Conservation (phyloP, 2,888 invertebrate species). For the Nudaria mundana region DNA sequence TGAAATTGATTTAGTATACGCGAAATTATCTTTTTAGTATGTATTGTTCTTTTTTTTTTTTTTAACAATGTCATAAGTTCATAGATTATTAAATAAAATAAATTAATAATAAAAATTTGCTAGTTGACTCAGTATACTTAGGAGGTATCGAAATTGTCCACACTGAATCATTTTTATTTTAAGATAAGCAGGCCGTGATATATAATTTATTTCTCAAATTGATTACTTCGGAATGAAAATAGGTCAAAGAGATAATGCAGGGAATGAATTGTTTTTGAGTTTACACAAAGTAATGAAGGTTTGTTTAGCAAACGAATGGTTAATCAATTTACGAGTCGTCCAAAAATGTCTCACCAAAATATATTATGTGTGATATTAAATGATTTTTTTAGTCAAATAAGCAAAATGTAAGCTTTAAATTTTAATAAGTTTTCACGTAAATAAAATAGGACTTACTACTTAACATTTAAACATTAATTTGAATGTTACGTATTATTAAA, state of each 20-base stretch:
- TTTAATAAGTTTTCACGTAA: too few relatives aligned
- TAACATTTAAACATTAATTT: too few relatives aligned
- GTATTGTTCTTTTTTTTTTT: too few relatives aligned
- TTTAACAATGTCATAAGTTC: too few relatives aligned
- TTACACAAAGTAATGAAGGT: slow-evolving; percentile 31
- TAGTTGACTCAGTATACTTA: too few relatives aligned
- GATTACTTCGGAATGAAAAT: slow-evolving; percentile 32
- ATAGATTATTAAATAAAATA: too few relatives aligned
- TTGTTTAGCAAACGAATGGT: slow-evolving; percentile 29
- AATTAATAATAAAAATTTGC: too few relatives aligned
- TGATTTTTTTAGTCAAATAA: slow-evolving; percentile 12
- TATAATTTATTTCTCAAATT: slow-evolving; percentile 32
- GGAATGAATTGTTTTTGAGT: slow-evolving; percentile 38
- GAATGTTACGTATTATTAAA: too few relatives aligned
- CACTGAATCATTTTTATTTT: slow-evolving; percentile 4
- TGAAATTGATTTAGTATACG: too few relatives aligned
- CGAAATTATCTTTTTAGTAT: too few relatives aligned
- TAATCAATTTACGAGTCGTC: slow-evolving; percentile 29
- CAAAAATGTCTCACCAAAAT: slow-evolving; percentile 22
- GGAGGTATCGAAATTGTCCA: neutral
- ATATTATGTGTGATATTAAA: slow-evolving; percentile 19
- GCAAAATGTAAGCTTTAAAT: neutral
- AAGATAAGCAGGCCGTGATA: slow-evolving; percentile 16
- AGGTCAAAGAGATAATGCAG: slow-evolving; percentile 40
- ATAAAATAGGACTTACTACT: too few relatives aligned